Evolutionary conservation across 2,113 vertebrate species (phyloP).

Genomic region (Greenwoodochromis staneri): DNA sequence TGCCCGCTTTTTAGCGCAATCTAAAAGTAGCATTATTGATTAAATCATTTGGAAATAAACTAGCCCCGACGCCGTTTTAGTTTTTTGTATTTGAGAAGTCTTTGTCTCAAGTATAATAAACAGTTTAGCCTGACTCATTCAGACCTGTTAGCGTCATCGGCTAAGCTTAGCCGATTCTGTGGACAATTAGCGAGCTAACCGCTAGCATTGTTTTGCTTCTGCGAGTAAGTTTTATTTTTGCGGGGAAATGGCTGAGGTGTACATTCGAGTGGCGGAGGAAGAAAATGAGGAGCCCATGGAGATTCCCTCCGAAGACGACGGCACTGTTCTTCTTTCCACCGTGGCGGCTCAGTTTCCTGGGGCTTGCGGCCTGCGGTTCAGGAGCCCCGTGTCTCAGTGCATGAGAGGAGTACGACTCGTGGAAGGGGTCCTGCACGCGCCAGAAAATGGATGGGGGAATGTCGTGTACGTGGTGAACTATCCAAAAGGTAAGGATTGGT

Average conservation of each 20-base stretch:
- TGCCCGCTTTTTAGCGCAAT: neutral
- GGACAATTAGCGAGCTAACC: neutral
- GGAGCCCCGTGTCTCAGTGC: constrained; percentile 94
- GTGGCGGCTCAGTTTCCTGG: constrained; percentile 96
- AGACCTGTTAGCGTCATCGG: constrained; percentile 15
- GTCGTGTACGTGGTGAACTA: constrained; percentile 94
- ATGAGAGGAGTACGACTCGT: constrained; percentile 94
- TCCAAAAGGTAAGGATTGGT: constrained; percentile 83
- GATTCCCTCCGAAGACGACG: constrained; percentile 95
- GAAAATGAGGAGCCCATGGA: constrained; percentile 98
- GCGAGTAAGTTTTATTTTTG: neutral
- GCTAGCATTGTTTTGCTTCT: neutral
- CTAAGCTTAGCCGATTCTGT: constrained; percentile 40
- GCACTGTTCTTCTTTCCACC: constrained; percentile 92
- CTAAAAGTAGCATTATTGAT: neutral
- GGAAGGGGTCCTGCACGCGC: constrained; percentile 90
- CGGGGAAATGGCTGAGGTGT: constrained; percentile 77
- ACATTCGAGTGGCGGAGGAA: constrained; percentile 95
- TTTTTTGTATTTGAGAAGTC: neutral
- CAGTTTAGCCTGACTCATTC: neutral
- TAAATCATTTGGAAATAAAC: neutral
- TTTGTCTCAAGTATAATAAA: neutral
- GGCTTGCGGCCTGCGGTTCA: constrained; percentile 90
- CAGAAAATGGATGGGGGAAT: constrained; percentile 92
- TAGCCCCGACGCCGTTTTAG: neutral